Evolutionary conservation across 2,113 vertebrate genomes (phyloP).

Genomic region (Felis chaus): DNA sequence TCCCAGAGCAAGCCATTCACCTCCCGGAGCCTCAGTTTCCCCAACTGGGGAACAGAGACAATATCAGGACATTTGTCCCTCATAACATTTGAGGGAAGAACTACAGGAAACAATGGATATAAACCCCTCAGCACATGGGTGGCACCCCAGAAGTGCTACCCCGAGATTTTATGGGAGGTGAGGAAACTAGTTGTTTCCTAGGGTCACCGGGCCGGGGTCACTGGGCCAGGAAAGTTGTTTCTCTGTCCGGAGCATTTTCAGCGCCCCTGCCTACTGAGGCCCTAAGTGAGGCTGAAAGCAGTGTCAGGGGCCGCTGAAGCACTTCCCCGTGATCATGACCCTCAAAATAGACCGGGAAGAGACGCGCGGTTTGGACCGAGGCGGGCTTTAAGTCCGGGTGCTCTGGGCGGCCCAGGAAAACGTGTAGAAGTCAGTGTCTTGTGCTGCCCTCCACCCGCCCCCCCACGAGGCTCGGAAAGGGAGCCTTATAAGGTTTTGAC

Average conservation of each 20-base stretch:
- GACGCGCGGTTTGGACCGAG: not conserved
- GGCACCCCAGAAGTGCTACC: accelerated
- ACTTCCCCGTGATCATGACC: not conserved
- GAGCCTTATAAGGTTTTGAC: not conserved
- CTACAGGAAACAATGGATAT: accelerated
- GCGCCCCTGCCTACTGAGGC: not conserved
- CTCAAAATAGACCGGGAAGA: not conserved
- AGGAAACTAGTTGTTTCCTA: not conserved
- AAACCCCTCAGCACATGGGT: accelerated
- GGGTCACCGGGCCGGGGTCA: not conserved
- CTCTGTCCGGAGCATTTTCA: not conserved
- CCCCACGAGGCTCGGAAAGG: accelerated
- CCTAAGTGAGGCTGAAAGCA: not conserved
- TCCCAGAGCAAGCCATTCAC: not conserved
- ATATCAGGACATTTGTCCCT: not conserved
- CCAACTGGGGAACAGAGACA: not conserved
- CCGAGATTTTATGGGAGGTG: not conserved
- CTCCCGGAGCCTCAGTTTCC: not conserved
- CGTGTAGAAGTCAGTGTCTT: not conserved
- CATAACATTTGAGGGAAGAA: not conserved
- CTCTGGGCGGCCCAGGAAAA: not conserved
- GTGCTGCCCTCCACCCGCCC: not conserved
- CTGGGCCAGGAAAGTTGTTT: not conserved
- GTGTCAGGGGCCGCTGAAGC: accelerated
- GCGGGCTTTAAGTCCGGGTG: not conserved